These are phyloP conservation scores for Elachura formosa DNA, from an alignment of 2,113 vertebrate genomes.

Conservation along the genomic window DNA sequence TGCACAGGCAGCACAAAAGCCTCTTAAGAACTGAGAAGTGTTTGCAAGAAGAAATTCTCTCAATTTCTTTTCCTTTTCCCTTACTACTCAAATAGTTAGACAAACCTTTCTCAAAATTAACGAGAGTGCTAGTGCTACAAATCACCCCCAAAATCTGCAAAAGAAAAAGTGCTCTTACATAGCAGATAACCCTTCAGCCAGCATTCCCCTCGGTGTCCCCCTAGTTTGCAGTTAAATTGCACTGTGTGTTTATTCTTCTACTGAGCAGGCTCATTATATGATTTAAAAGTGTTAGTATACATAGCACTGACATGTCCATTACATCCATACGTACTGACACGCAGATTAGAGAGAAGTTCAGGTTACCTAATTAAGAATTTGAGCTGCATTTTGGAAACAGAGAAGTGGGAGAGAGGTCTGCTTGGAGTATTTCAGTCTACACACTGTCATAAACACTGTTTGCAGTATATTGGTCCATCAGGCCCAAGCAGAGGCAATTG, in stretches of 20 bases:
- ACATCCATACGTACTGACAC: background rate
- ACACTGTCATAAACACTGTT: background rate
- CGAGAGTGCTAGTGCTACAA: background rate
- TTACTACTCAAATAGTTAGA: background rate
- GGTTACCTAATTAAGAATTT: constrained; percentile 2
- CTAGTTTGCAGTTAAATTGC: background rate
- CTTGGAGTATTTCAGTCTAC: background rate
- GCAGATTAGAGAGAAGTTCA: background rate
- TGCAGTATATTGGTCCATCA: background rate
- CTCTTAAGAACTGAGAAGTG: background rate
- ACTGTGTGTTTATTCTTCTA: constrained; percentile 2
- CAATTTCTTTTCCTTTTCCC: background rate
- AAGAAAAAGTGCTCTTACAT: background rate
- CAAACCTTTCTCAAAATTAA: background rate
- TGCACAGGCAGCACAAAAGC: background rate
- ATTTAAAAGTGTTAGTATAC: background rate
- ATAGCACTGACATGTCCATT: background rate
- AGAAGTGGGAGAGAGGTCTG: background rate
- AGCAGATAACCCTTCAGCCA: background rate
- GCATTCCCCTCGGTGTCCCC: background rate
- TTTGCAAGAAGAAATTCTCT: background rate
- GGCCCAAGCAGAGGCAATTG: background rate
- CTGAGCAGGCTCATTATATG: constrained; percentile 9
- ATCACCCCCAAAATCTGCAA: background rate
- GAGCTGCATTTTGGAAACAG: background rate